Percentiles rank a stretch among this genome's conserved stretches.
These are phyloP conservation scores for Muscicapa striata DNA, from an alignment of 2,797 vertebrate species.

Conservation along the genomic window DNA sequence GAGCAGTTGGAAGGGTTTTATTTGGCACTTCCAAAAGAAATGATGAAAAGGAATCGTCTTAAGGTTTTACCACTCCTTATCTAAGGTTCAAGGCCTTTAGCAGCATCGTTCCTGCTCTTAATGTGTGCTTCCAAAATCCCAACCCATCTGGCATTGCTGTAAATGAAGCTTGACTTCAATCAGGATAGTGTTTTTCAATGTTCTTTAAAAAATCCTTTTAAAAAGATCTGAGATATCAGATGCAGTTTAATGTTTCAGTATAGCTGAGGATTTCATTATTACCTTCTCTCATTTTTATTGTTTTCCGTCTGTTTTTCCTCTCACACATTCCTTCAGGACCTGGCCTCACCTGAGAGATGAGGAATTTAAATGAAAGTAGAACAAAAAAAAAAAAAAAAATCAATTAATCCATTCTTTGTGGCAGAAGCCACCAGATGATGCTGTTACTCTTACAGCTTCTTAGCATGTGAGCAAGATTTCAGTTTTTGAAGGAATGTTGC, in stretches of 20 bases:
- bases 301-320: constrained; percentile 44
- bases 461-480: constrained; percentile 64
- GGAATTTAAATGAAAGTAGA: constrained; percentile 60
- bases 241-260: constrained; percentile 24
- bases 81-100: constrained; percentile 26
- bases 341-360: constrained; percentile 35
- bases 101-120: neutral
- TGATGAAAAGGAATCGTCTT: neutral
- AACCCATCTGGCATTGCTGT: constrained; percentile 10
- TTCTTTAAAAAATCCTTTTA: constrained; percentile 47
- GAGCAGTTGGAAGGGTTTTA: neutral
- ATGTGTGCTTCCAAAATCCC: neutral
- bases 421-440: constrained; percentile 68
- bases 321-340: constrained; percentile 47
- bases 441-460: constrained; percentile 69
- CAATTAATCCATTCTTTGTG: constrained; percentile 66
- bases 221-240: constrained; percentile 53
- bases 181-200: neutral
- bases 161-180: constrained; percentile 48
- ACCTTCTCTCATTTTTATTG: constrained; percentile 25
- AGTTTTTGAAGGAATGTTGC: constrained; percentile 60
- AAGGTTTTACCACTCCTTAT: neutral
- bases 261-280: constrained; percentile 38
- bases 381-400: constrained; percentile 23
- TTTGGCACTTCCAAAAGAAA: neutral